phyloP scores from a whole-genome alignment of 2,888 invertebrate species.

The Drosophila lutescens region DNA sequence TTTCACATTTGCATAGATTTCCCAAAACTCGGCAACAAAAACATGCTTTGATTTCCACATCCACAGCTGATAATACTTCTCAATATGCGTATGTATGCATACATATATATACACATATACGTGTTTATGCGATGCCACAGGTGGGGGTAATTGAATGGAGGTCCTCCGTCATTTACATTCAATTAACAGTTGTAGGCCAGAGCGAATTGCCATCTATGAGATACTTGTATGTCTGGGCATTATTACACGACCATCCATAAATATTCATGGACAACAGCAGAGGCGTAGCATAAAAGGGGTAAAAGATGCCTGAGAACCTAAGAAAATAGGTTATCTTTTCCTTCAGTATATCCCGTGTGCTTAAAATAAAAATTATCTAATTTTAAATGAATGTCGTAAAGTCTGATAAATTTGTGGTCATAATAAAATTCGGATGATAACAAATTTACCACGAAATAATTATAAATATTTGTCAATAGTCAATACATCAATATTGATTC shows the following conservation, averaged over 20 bases:
- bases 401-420: slow-evolving; percentile 3
- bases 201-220: slow-evolving; percentile 46
- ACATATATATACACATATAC: too few species aligned
- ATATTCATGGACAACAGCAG: slow-evolving; percentile 40
- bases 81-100: slow-evolving; percentile 8
- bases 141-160: slow-evolving; percentile 71
- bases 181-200: slow-evolving; percentile 67
- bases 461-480: slow-evolving; percentile 12
- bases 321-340: background rate
- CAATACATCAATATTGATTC: slow-evolving; percentile 6
- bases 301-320: background rate
- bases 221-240: slow-evolving; percentile 27
- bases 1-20: slow-evolving; percentile 65
- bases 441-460: background rate
- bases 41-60: slow-evolving; percentile 59
- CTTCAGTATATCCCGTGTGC: background rate
- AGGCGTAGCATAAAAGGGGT: background rate
- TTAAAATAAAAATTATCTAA: background rate
- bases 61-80: slow-evolving; percentile 36
- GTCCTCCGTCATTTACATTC: slow-evolving; percentile 68
- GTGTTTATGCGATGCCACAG: slow-evolving; percentile 46
- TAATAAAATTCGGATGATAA: background rate
- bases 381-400: background rate
- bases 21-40: slow-evolving; percentile 54
- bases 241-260: slow-evolving; percentile 20